Evolutionary conservation across 2,113 vertebrate genomes (phyloP), one percentile per base, ranked within the genome.

Genomic region (Takifugu bimaculatus): DNA sequence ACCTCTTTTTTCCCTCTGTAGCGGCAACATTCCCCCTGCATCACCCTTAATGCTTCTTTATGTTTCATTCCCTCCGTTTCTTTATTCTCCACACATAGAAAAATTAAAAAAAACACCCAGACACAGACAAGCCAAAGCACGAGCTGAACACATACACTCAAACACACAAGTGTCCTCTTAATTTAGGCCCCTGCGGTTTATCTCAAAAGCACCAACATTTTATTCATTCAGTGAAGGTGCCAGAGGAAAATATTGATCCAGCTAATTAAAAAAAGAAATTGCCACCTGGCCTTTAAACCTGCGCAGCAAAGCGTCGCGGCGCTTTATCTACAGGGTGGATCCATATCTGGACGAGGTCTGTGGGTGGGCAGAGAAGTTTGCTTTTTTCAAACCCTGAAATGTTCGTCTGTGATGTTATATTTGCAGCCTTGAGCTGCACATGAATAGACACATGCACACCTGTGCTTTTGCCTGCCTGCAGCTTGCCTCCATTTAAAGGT

Each of bases 111-210:
- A 58, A 13, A 50, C 27, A 57, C 44, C 59, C 1, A 27, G 26
- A 53, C 20, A 60, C 5, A 39, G 50, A 48, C 68, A 69, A 64
- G 61, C 53, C 82, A 69, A 85, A 84, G 86, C 87, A 82, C 72
- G 54, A 68, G 35, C 47, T 56, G 13, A 78, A 61, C 63, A 68
- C 62, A 65, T 50, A 68, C 63, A 63, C n/a, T 47, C 67, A 32
- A 55, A 68, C n/a, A 54, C 6, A 43, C 54, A 48, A 48, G 13
- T 13, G 68, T 50, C 50, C 39, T 58, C 65, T 52, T 66, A 78
- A 69, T 80, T 78, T 82, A 74, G 55, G 42, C 52, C 29, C 62
- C 55, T 50, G 65, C 60, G 58, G 28, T 78, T 52, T 66, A 51
- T 58, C 57, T 68, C 50, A 50, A 64, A 54, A 65, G 51, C 35